Conservation (phyloP, 2,888 invertebrate species). For the Nephrotoma guestfalica region DNA sequence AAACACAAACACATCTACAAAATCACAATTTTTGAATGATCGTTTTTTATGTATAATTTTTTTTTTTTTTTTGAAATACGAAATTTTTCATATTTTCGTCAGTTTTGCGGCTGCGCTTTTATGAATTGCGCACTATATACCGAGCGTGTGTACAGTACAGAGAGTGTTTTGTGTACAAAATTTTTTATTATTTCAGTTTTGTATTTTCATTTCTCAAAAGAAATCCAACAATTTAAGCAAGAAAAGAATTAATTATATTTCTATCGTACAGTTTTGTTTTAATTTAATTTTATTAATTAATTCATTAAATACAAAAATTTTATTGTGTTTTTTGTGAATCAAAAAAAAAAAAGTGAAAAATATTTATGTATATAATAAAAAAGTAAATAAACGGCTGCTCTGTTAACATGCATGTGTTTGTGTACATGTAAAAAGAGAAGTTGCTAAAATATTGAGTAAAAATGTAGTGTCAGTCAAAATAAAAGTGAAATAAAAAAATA, state of each 20-base stretch:
- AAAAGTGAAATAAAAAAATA: neutral
- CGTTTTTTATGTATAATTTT: neutral
- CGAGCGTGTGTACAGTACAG: neutral
- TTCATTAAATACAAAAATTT: neutral
- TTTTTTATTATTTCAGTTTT: neutral
- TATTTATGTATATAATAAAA: neutral
- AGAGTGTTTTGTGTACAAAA: neutral
- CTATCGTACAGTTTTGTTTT: neutral
- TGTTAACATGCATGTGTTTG: neutral
- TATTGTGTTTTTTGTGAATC: neutral
- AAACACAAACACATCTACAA: neutral
- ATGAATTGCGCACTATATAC: neutral
- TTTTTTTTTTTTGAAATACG: neutral
- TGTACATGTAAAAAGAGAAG: neutral
- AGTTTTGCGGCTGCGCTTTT: slow-evolving; percentile 2
- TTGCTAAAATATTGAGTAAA: neutral
- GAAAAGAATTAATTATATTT: neutral
- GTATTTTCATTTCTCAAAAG: neutral
- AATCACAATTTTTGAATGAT: neutral
- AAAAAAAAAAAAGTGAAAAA: neutral
- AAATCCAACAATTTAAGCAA: neutral
- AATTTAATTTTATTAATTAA: neutral
- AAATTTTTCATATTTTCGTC: neutral
- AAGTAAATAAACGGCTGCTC: neutral
- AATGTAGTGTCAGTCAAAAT: neutral